Base-by-base conservation (phyloP, 2,888 invertebrate species). In the Drosophila tanythrix region DNA sequence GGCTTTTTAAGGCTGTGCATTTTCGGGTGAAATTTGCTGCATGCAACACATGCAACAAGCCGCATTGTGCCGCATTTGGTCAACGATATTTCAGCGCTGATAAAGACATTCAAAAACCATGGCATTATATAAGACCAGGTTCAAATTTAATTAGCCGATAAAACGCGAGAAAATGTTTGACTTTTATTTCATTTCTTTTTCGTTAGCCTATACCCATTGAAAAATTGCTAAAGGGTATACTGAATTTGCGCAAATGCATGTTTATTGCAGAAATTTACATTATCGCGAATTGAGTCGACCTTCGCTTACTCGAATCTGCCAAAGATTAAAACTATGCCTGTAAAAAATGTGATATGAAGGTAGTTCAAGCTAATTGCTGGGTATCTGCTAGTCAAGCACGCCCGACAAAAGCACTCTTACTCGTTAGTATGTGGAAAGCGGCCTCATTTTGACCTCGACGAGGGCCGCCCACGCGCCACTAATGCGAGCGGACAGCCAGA, bases 21-120 rank as follows among this genome's bases (percentile, higher is more conserved):
- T 70, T 74, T 69, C 76, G 76, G 70, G 79, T 67, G 84, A 82
- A 84, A 81, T 82, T 79, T 66, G 63, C 58, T 25, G 55, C 71
- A 70, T 65, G 76, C 70, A 36, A 60, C 40, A 48, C 40, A 51
- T 46, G 56, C 69, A 53, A 31, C 51, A 50, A 2, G 65, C 61
- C 71, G 75, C 75, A 78, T 78, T 78, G 68, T 70, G 69, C 73
- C 73, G 36, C 46, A 72, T 79, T 63, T 79, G 79, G 79, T 27
- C 65, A 78, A 58, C 57, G 77, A 77, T 76, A 74, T 56, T 57
- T 63, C 27, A 46, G 7, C 53, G 52, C 62, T 64, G 79, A 79
- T 79, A 79, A 79, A 79, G 79, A 79, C 79, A 79, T 79, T 69
- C 21, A 57, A 68, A 77, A 71, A 58, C 40, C 61, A 11, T 35